Base-by-base conservation (phyloP, 2,888 invertebrate species). In the Ophion costatus region DNA sequence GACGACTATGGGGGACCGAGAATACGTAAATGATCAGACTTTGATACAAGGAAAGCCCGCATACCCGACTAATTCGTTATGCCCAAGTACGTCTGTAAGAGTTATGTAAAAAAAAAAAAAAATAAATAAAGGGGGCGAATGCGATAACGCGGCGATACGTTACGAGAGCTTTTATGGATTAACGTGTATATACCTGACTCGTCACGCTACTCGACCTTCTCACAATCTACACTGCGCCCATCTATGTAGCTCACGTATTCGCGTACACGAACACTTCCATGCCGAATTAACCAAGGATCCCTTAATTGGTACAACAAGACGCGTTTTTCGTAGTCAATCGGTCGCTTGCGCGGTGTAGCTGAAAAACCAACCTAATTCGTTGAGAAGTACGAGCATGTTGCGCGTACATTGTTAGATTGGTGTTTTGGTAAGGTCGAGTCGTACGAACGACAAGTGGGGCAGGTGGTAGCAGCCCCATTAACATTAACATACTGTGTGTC, bases 31-130 rank as follows among this genome's bases (percentile, higher is more conserved):
- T 29, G 6, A 38, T 38, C 38, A 38, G 9, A 38, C 42, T 22
- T 67, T 67, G 42, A 67, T 67, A 14, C 42, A 67, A 22, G 33
- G 42, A 67, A 33, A 29, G 75, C 45, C 45, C 24, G 67, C 86
- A 91, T 91, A 89, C 90, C 89, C 87, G 85, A 88, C 87, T 88
- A 89, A 90, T 91, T 90, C 89, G 90, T 87, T 81, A 83, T 75
- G 80, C 71, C 67, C 57, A 67, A 75, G 77, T 51, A 61, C 69
- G 51, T 22, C 69, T 45, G 69, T 22, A 59, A 63, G 56, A 51
- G 57, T 56, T 63, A 38, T 45, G 63, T 64, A 64, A 80, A 74
- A 57, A 67, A 24, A 29, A 29, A 29, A n/a, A n/a, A n/a, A n/a
- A n/a, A n/a, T n/a, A n/a, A n/a, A n/a, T n/a, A n/a, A n/a, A n/a